Conservation (phyloP, 2,113 vertebrate species). For the Emberiza fucata region DNA sequence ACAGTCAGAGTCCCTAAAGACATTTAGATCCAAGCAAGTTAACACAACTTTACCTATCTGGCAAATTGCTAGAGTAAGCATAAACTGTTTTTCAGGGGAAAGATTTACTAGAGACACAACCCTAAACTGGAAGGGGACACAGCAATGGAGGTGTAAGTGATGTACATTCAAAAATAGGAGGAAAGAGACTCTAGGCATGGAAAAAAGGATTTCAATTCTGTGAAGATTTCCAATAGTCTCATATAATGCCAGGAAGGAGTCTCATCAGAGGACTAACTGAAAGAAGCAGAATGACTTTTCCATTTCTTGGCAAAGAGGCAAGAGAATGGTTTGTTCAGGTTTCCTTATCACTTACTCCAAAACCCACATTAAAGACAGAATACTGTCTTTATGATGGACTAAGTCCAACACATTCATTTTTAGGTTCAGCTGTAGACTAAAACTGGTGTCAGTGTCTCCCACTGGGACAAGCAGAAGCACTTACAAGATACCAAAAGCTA, state of each 20-base stretch:
- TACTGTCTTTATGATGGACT: background rate
- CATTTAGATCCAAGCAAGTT: background rate
- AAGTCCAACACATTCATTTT: background rate
- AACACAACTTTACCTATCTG: background rate
- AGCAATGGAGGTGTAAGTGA: background rate
- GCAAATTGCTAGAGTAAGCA: background rate
- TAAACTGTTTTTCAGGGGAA: background rate
- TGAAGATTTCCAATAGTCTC: background rate
- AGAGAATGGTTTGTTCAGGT: background rate
- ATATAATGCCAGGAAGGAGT: background rate
- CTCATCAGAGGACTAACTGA: background rate
- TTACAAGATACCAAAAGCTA: background rate
- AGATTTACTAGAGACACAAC: background rate
- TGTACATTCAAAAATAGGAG: background rate
- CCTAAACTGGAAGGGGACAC: background rate
- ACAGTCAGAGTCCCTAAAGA: background rate
- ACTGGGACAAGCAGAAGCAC: background rate
- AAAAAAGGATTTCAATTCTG: background rate
- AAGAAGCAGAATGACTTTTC: background rate
- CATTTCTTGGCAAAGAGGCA: background rate
- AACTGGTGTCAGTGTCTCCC: background rate
- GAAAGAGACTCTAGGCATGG: background rate
- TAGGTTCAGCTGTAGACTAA: background rate
- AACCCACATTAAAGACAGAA: background rate
- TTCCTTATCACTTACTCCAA: background rate